These are phyloP conservation scores for Puma concolor DNA, from an alignment of 2,113 vertebrate genomes.

Conservation along the genomic window DNA sequence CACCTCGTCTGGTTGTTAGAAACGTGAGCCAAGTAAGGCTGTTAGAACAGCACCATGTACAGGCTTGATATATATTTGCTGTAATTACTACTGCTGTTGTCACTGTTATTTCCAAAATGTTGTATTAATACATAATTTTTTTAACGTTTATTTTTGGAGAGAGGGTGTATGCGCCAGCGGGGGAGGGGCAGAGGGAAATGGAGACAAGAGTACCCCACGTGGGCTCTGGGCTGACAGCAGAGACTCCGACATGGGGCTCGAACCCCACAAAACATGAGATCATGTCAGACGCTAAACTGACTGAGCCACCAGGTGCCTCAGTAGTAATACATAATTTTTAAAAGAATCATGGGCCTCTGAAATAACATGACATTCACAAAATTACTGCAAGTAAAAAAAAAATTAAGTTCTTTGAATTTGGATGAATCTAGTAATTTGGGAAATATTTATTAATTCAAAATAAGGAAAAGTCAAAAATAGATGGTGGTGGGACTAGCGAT, in stretches of 20 bases:
- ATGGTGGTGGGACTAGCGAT: not conserved
- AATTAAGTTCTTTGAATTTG: not conserved
- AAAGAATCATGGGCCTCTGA: not conserved
- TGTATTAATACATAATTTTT: not conserved
- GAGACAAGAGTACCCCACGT: no score
- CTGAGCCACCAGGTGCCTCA: no score
- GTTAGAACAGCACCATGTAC: not conserved
- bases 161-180: no score
- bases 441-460: constrained; percentile 35
- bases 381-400: not conserved
- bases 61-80: not conserved
- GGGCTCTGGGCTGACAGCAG: no score
- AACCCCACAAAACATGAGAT: no score
- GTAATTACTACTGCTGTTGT: not conserved
- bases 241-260: no score
- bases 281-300: no score
- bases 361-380: not conserved
- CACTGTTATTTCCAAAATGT: not conserved
- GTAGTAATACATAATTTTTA: not conserved
- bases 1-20: not conserved
- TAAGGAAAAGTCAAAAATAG: not conserved
- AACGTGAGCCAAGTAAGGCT: not conserved
- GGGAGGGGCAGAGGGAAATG: no score
- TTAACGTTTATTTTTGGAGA: not conserved
- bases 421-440: not conserved